phyloP scores from a whole-genome alignment of 2,888 invertebrate genomes.

The Erebia palarica region DNA sequence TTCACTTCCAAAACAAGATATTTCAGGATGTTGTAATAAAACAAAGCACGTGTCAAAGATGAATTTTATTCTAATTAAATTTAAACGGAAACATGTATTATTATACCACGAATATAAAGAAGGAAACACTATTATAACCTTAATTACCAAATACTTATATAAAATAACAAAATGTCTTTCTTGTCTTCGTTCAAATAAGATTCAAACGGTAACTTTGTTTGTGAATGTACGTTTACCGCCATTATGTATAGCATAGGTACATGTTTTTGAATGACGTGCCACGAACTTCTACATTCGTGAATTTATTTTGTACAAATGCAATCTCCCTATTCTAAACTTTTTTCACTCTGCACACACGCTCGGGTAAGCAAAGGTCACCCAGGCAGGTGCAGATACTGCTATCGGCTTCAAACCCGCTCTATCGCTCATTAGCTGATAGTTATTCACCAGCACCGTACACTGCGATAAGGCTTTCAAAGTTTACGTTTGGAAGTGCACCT shows the following conservation, averaged over 20 bases:
- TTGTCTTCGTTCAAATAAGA: conserved; percentile 57
- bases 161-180: conserved; percentile 81
- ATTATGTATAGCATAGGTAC: too few relatives aligned
- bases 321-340: too few relatives aligned
- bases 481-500: background rate
- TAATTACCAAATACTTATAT: conserved; percentile 80
- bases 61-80: conserved; percentile 81
- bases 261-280: too few relatives aligned
- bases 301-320: too few relatives aligned
- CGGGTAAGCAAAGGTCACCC: conserved; percentile 1
- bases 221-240: conserved; percentile 15
- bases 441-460: background rate
- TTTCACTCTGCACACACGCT: background rate
- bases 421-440: conserved; percentile 13
- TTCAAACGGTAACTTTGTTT: conserved; percentile 27
- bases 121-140: conserved; percentile 80
- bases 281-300: too few relatives aligned
- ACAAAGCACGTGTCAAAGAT: conserved; percentile 68
- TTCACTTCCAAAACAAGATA: too few relatives aligned
- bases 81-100: conserved; percentile 82
- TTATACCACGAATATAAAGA: conserved; percentile 82
- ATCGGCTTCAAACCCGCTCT: background rate
- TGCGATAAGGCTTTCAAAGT: background rate
- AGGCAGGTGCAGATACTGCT: conserved; percentile 4
- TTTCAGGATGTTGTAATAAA: conserved; percentile 51